Evolutionary conservation across 1,140 invertebrate species (phyloP).

Genomic region (Scaptodrosophila lebanonensis): DNA sequence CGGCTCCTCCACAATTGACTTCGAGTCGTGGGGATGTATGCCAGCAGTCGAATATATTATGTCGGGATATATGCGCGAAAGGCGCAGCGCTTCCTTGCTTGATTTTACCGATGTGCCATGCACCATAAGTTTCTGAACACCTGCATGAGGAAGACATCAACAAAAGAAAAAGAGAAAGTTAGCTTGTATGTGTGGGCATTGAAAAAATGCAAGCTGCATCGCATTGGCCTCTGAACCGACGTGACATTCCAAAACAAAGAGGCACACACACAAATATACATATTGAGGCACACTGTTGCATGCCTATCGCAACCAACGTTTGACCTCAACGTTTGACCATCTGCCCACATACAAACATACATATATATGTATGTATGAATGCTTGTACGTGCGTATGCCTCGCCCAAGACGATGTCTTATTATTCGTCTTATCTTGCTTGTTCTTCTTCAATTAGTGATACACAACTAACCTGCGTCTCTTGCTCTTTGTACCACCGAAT

Average conservation of each 20-base stretch:
- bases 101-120: slow-evolving; percentile 91
- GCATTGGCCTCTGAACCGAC: no score
- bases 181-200: not conserved
- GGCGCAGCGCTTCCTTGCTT: slow-evolving; percentile 92
- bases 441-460: slow-evolving; percentile 26
- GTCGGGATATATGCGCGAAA: slow-evolving; percentile 92
- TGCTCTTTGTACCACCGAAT: slow-evolving; percentile 93
- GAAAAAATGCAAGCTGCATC: slow-evolving; percentile 27
- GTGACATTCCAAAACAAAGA: slow-evolving; percentile 3
- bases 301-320: slow-evolving; percentile 27
- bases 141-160: slow-evolving; percentile 78
- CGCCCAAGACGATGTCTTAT: slow-evolving; percentile 47
- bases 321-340: slow-evolving; percentile 28
- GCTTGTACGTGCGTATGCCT: slow-evolving; percentile 21
- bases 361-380: slow-evolving; percentile 27
- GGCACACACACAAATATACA: slow-evolving; percentile 14
- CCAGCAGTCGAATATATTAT: slow-evolving; percentile 95
- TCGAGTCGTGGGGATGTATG: slow-evolving; percentile 97
- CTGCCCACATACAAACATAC: not conserved
- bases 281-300: slow-evolving; percentile 32
- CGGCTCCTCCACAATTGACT: slow-evolving; percentile 90
- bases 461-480: slow-evolving; percentile 88
- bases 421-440: slow-evolving; percentile 32
- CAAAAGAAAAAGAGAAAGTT: slow-evolving; percentile 33
- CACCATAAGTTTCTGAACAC: slow-evolving; percentile 96